Base-by-base conservation (phyloP, 2,797 vertebrate species). In the Champsocephalus gunnari region DNA sequence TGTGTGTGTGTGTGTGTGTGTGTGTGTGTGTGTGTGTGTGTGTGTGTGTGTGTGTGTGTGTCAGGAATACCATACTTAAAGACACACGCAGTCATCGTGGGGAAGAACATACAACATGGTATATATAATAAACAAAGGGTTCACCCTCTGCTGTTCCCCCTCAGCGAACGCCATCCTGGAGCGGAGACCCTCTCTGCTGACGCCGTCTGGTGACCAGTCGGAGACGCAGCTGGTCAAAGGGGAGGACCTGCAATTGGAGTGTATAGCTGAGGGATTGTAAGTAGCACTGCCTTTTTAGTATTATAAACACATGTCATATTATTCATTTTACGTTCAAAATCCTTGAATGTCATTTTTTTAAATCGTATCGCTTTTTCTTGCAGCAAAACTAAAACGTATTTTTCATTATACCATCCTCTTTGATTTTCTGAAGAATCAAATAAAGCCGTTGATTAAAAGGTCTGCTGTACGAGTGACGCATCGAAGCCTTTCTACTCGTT, bases 231-330 rank as follows among this genome's bases (percentile, higher is more conserved):
- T 97, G 71, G 94, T 99, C 82, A 97, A 95, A 93, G 98, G 96
- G 67, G 94, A 96, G 8, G 94, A 96, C 28, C 88, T 99, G 79
- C 87, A 95, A 60, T 84, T 99, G 9, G 98, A 99, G 85, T 99
- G 98, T 51, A 98, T 99, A 76, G 96, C 97, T 44, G 97, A 98
- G 88, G 98, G 98, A 87, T 94, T 97, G 98, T 99, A 85, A 98
- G 98, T 97, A 81, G 63, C 17, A 3, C 3, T 6, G 3, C 3
- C 0, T n/a, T 44, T 49, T 57, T n/a, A 32, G 17, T 28, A 53
- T 9, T 50, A 7, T 9, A 3, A 13, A 4, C 16, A 7, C 62
- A 3, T 56, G 38, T 13, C 3, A 10, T 4, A 44, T 6, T 19
- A 41, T 44, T 54, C 2, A 44, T 6, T 19, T 19, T 28, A 28